A percentile compares a stretch with the other conserved stretches of the same genome.
Evolutionary conservation across 2,888 invertebrate genomes (phyloP).

Genomic region (Callinectes sapidus): DNA sequence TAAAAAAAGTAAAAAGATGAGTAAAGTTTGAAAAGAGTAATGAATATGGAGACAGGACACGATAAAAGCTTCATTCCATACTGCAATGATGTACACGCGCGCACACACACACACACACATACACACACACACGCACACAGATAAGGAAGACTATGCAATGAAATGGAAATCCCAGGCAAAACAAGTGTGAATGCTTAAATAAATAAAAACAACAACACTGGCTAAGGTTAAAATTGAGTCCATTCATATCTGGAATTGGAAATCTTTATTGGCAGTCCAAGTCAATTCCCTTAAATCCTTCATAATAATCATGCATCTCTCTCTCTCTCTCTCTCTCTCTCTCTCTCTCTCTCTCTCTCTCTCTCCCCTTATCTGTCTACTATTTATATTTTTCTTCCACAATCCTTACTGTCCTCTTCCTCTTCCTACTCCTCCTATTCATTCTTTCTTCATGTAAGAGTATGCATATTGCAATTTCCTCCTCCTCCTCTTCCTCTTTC

Average conservation of each 20-base stretch:
- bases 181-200: not conserved
- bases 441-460: not conserved
- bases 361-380: not conserved
- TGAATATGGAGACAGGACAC: not conserved
- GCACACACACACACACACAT: not conserved
- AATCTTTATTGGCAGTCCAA: not conserved
- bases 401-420: not conserved
- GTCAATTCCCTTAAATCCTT: not conserved
- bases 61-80: no score
- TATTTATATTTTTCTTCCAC: not conserved
- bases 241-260: conserved; percentile 7
- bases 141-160: no score
- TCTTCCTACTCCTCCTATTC: not conserved
- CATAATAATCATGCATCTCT: not conserved
- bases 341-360: not conserved
- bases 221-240: not conserved
- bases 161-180: not conserved
- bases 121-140: not conserved
- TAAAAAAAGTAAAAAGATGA: no score
- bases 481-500: not conserved
- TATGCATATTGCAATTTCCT: not conserved
- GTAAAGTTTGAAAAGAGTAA: not conserved
- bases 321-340: conserved; percentile 9
- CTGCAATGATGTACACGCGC: not conserved
- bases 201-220: not conserved